Evolutionary conservation across 2,888 invertebrate species (phyloP).

Genomic region (Mythimna albipuncta): DNA sequence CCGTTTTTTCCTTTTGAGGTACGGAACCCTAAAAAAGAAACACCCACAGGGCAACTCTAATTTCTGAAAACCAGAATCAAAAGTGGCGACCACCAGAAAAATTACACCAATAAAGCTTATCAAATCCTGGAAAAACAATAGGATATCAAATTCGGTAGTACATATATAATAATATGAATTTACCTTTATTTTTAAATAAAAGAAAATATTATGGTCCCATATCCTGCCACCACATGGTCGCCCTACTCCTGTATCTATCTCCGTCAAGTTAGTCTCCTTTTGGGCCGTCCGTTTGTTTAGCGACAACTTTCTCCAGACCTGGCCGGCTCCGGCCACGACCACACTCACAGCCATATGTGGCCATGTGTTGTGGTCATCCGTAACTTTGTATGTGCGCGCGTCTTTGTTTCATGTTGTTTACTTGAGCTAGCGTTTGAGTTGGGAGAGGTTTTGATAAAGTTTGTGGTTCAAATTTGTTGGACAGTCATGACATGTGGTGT

Average conservation of each 20-base stretch:
- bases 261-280: slow-evolving; percentile 56
- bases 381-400: background rate
- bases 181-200: background rate
- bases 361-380: slow-evolving; percentile 35
- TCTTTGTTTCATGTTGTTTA: slow-evolving; percentile 35
- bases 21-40: too few species aligned
- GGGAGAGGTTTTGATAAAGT: slow-evolving; percentile 5
- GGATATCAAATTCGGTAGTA: background rate
- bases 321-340: slow-evolving; percentile 21
- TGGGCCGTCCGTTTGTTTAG: slow-evolving; percentile 62
- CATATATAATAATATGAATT: background rate
- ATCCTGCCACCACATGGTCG: slow-evolving; percentile 17
- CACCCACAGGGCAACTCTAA: too few species aligned
- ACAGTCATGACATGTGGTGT: background rate
- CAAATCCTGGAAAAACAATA: too few species aligned
- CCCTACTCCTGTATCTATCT: slow-evolving; percentile 49
- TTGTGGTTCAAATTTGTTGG: slow-evolving; percentile 1
- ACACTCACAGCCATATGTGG: slow-evolving; percentile 26
- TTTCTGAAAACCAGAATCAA: too few species aligned
- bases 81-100: too few species aligned
- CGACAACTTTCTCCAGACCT: slow-evolving; percentile 62
- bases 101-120: too few species aligned
- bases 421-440: slow-evolving; percentile 1
- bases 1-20: too few species aligned
- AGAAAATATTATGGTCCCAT: background rate